These are phyloP conservation scores for Drosophila niveifrons DNA, from an alignment of 2,888 invertebrate species.

Conservation along the genomic window DNA sequence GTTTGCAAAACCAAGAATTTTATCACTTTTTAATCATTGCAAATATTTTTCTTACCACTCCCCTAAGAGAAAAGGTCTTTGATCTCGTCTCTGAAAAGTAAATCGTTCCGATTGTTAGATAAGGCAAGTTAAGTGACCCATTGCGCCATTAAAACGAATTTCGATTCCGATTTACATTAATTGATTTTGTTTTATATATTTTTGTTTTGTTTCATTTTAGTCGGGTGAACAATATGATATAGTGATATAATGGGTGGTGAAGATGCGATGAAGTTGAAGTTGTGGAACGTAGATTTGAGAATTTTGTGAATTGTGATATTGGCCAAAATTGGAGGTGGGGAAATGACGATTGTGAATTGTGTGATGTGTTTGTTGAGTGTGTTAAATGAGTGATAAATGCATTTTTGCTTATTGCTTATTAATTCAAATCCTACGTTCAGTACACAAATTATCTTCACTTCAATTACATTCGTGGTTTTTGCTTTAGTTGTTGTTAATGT, in stretches of 20 bases:
- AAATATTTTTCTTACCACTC: background rate
- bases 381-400: conserved; percentile 55
- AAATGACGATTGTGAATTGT: background rate
- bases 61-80: background rate
- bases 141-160: conserved; percentile 10
- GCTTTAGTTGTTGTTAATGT: conserved; percentile 8
- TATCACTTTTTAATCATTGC: background rate
- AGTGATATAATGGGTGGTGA: background rate
- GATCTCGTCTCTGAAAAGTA: background rate
- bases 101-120: background rate
- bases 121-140: background rate
- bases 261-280: conserved; percentile 6
- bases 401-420: conserved; percentile 56
- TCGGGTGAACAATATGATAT: conserved; percentile 3
- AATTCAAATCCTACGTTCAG: conserved; percentile 56
- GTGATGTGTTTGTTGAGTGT: background rate
- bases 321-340: background rate
- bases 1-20: conserved; percentile 1
- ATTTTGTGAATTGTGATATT: conserved; percentile 15
- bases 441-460: conserved; percentile 51
- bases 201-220: conserved; percentile 10
- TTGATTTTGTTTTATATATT: conserved; percentile 35
- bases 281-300: conserved; percentile 23
- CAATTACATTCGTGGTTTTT: conserved; percentile 1
- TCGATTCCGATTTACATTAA: conserved; percentile 35